A percentile compares a stretch with the other conserved stretches of the same genome.
phyloP scores from a whole-genome alignment of 2,797 vertebrate species.

The Epinephelus malabaricus region DNA sequence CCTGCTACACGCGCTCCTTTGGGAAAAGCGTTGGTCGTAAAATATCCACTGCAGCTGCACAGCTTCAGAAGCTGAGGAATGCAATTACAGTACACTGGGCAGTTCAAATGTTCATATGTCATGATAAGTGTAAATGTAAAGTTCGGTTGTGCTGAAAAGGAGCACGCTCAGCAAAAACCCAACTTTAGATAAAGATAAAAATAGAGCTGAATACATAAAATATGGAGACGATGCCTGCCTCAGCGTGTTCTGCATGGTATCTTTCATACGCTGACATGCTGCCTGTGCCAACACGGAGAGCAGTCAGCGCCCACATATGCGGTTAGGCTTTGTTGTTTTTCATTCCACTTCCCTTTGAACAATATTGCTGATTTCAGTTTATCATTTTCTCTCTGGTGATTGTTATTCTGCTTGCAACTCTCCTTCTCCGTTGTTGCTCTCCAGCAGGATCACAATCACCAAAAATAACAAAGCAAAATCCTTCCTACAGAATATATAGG shows the following conservation, averaged over 20 bases:
- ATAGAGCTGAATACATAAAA: constrained; percentile 55
- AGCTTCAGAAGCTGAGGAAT: neutral
- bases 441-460: neutral
- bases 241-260: constrained; percentile 17
- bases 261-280: constrained; percentile 21
- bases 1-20: neutral
- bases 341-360: constrained; percentile 5
- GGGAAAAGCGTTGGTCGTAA: constrained; percentile 1
- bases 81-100: neutral
- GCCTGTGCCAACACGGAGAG: constrained; percentile 2
- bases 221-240: constrained; percentile 33
- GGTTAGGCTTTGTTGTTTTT: constrained; percentile 20
- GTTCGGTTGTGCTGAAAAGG: constrained; percentile 17
- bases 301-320: constrained; percentile 1
- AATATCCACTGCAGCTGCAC: constrained; percentile 1
- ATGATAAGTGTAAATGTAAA: neutral
- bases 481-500: neutral
- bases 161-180: constrained; percentile 26
- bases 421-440: neutral
- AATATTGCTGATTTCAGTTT: constrained; percentile 28
- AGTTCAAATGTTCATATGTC: neutral
- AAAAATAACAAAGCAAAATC: constrained; percentile 5
- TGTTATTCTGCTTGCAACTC: constrained; percentile 26
- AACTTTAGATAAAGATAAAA: constrained; percentile 19
- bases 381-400: constrained; percentile 30